Percentiles rank a stretch among this genome's conserved stretches.
These are phyloP conservation scores for Nyctalus aviator DNA, from an alignment of 2,797 vertebrate genomes.

Conservation along the genomic window DNA sequence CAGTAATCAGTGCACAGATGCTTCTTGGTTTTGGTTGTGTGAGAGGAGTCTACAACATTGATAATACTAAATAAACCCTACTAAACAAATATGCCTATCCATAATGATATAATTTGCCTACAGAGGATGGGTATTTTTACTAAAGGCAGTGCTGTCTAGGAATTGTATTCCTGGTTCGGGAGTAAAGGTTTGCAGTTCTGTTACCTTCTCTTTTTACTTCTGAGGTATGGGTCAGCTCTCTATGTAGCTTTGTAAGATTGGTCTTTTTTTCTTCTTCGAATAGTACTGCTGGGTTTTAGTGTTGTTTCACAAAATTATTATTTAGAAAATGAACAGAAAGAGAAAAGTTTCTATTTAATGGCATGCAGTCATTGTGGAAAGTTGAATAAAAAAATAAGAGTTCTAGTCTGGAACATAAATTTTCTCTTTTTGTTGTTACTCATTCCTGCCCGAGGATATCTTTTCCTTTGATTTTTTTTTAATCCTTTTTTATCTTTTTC, in stretches of 20 bases:
- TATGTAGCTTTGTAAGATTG: not conserved
- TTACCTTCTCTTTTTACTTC: not conserved
- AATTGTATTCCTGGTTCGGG: constrained; percentile 1
- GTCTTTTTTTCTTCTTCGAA: not conserved
- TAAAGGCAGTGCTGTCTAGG: not conserved
- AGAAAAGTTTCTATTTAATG: constrained; percentile 41
- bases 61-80: not conserved
- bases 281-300: not conserved
- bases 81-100: not conserved
- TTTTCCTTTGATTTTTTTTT: too few relatives aligned
- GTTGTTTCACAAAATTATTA: constrained; percentile 39
- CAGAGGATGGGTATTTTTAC: not conserved
- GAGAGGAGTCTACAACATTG: constrained; percentile 10
- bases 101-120: not conserved
- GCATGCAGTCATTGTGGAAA: not conserved
- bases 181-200: not conserved
- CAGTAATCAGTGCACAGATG: not conserved
- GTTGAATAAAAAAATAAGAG: constrained; percentile 30
- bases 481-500: too few relatives aligned
- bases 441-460: too few relatives aligned
- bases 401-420: constrained; percentile 27
- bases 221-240: not conserved
- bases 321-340: constrained; percentile 52
- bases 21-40: constrained; percentile 1
- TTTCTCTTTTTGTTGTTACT: not conserved